Base-by-base conservation (phyloP, 2,888 invertebrate species). In the Hetaerina titia region DNA sequence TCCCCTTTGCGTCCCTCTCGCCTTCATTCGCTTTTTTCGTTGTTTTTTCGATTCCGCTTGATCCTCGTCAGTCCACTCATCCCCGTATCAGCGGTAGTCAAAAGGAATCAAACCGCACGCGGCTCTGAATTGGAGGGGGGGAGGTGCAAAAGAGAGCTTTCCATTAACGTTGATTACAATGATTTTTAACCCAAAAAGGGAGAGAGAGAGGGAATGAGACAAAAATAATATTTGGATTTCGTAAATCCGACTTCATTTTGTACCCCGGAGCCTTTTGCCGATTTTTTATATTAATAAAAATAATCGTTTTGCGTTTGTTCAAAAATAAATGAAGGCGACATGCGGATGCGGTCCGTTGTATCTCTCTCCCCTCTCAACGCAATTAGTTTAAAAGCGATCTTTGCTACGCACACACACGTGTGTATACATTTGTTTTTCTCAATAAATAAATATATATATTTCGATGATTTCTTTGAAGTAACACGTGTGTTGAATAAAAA, bases 71-170 rank as follows among this genome's bases (percentile, higher is more conserved):
- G 31, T 31, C 81, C 11, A 9, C 81, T 81, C 81, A 81, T 81
- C 81, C 45, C 81, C 81, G 81, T 81, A 81, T 81, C 81, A 81
- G 22, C 81, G 31, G 81, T 81, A 81, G 81, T 81, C 81, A 81
- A 81, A 81, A 81, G 81, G 81, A 81, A 81, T 81, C 81, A 25
- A 81, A 69, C 69, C 69, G 19, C 69, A 69, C 69, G 81, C 81
- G 25, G 74, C 74, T 31, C 81, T 31, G 81, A 25, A 81, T 81
- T 81, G 25, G 31, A 31, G 1, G 45, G 45, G 45, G 45, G 45
- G 45, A 45, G 45, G 45, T 45, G 45, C 45, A 45, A 45, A 45
- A 81, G 22, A 81, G 25, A 22, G 81, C 81, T 81, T 81, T 81
- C 81, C 81, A 81, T 81, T 81, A 81, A 15, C 81, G 81, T 81